These are phyloP conservation scores for Zapornia atra DNA, from an alignment of 2,113 vertebrate genomes.

Conservation along the genomic window DNA sequence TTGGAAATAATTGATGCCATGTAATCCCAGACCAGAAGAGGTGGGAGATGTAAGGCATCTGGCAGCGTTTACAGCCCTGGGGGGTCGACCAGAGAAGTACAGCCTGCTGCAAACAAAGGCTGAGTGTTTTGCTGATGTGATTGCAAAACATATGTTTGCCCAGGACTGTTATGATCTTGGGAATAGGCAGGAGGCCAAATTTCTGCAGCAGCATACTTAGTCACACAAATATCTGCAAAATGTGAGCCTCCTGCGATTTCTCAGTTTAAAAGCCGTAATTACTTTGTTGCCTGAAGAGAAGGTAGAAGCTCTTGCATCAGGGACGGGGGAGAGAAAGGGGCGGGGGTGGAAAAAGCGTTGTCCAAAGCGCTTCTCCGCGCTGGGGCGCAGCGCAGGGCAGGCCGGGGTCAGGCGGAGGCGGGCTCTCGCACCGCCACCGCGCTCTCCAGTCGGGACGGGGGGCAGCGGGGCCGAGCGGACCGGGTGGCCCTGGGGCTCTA, in stretches of 20 bases:
- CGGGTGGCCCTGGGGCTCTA: background rate
- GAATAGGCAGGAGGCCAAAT: slow-evolving; percentile 40
- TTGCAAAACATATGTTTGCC: slow-evolving; percentile 68
- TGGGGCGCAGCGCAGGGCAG: background rate
- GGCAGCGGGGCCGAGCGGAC: background rate
- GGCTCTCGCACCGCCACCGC: background rate
- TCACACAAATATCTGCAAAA: slow-evolving; percentile 4
- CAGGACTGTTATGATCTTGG: slow-evolving; percentile 46
- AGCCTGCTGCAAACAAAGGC: slow-evolving; percentile 60
- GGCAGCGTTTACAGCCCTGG: slow-evolving; percentile 23
- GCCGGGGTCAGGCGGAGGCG: too few species aligned
- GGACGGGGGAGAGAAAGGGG: too few species aligned
- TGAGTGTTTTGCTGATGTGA: slow-evolving; percentile 61
- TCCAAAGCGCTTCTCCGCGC: background rate
- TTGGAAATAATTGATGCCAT: background rate
- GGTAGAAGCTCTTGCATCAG: background rate
- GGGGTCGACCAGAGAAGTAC: background rate
- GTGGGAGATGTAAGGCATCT: slow-evolving; percentile 38
- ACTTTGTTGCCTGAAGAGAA: background rate
- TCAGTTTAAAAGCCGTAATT: background rate
- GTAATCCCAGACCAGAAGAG: background rate
- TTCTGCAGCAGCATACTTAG: background rate
- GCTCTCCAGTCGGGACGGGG: background rate
- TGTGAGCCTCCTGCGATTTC: background rate
- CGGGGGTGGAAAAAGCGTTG: too few species aligned